Base-by-base conservation (phyloP, 2,797 vertebrate species). In the Xiphorhynchus erythropygius region DNA sequence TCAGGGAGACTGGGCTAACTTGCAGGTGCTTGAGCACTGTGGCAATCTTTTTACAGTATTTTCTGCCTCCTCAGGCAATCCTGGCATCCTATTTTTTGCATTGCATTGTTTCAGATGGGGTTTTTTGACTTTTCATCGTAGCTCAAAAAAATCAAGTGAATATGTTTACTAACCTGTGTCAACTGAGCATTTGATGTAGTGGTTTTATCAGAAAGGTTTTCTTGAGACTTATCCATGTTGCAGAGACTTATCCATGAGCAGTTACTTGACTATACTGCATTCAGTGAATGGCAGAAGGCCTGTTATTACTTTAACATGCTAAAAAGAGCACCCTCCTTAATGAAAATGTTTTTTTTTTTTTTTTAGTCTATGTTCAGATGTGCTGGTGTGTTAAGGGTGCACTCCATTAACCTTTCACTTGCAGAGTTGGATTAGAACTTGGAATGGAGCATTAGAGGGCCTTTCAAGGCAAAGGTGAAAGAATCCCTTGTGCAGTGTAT, bases 391-490 rank as follows among this genome's bases (percentile, higher is more conserved):
- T 41, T 67, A 65, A 46, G 27, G 13, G 10, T 32, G 28, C 12
- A 10, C 28, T 92, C 22, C 41, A 75, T 86, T 92, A 94, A 68
- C 86, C 71, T 90, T 89, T 71, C 19, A 6, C 39, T 53, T 47
- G 70, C n/a, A 19, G 68, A 11, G 22, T 0, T 67, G 71, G 33
- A 68, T 71, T 70, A 42, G 39, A 56, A 25, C 50, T 52, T 81
- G 60, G 44, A 42, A 16, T 59, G 41, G 47, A 67, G 59, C 41
- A 73, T 81, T 63, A 73, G 82, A 89, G 44, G 71, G 42, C 28
- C 59, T 91, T 92, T 91, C 64, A 88, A 92, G 57, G 47, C 32
- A 16, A 87, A 86, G 55, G 21, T 96, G 79, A 89, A 95, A 84
- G 77, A 78, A 79, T 80, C 42, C 50, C 78, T 80, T 63, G 16